Conservation (phyloP, 1,140 invertebrate genomes). For the Psix sp. region DNA sequence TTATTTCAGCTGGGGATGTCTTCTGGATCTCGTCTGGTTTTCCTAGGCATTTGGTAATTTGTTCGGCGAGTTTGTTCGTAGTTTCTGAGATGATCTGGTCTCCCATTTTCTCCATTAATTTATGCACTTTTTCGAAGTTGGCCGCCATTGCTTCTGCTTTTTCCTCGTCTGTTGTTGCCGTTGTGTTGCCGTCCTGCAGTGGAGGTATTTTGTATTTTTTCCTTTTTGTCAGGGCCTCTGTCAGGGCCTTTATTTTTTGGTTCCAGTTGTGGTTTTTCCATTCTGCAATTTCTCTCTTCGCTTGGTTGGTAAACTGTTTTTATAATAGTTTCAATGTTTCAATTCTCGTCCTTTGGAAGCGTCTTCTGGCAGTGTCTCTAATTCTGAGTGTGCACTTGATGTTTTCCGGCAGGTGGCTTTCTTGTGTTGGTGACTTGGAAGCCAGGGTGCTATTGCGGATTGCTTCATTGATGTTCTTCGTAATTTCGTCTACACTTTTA, state of each 20-base stretch:
- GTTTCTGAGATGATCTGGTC: neutral
- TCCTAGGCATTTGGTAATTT: neutral
- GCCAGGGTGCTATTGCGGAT: neutral
- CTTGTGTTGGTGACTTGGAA: no score
- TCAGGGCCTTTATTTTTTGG: constrained; percentile 1
- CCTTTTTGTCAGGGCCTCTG: no score
- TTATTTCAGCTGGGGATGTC: constrained; percentile 23
- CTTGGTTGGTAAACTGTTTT: constrained; percentile 23
- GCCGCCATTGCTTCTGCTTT: constrained; percentile 36
- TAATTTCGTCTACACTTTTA: neutral
- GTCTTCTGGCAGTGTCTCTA: no score
- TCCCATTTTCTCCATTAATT: constrained; percentile 14
- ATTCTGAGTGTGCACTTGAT: no score
- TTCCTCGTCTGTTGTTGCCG: constrained; percentile 3
- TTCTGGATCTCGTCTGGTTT: constrained; percentile 3
- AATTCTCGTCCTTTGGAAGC: constrained; percentile 23
- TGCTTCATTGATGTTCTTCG: constrained; percentile 5
- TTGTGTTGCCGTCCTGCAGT: constrained; percentile 13
- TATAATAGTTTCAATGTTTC: neutral
- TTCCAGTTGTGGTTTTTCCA: constrained; percentile 26
- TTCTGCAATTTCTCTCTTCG: constrained; percentile 14
- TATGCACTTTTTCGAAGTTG: constrained; percentile 33
- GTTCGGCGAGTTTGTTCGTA: neutral
- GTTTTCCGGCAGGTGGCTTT: no score
- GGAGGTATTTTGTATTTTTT: neutral